A percentile compares a stretch with the other conserved stretches of the same genome.
phyloP scores from a whole-genome alignment of 2,797 vertebrate species.

The Pangasius macronema region DNA sequence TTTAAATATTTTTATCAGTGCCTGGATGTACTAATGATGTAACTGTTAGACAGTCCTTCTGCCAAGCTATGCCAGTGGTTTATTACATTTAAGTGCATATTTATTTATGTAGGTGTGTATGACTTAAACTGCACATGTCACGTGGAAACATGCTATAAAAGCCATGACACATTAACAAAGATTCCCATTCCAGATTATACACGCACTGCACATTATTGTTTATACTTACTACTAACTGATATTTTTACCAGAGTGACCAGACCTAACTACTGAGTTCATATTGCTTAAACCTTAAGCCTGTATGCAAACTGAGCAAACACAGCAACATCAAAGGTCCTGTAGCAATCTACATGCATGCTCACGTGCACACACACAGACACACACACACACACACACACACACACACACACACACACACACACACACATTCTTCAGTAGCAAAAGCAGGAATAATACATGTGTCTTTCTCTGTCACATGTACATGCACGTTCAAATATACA shows the following conservation, averaged over 20 bases:
- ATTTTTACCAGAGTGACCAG: background rate
- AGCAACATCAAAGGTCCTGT: slow-evolving; percentile 25
- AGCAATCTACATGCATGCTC: background rate
- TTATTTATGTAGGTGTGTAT: background rate
- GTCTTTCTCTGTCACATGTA: background rate
- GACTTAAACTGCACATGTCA: background rate
- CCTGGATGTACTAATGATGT: background rate
- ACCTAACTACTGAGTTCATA: background rate
- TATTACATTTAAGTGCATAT: background rate
- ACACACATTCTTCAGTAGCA: background rate
- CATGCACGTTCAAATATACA: too few species aligned
- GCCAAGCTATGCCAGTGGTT: background rate
- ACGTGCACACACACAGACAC: background rate
- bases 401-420: background rate
- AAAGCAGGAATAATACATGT: background rate
- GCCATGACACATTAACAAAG: too few species aligned
- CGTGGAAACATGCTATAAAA: background rate
- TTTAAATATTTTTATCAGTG: background rate
- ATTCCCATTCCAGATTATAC: background rate
- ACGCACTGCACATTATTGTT: background rate
- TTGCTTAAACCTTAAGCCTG: slow-evolving; percentile 13
- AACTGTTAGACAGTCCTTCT: background rate
- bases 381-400: background rate
- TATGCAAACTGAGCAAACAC: slow-evolving; percentile 3
- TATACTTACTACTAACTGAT: too few species aligned